Base-by-base conservation (phyloP, 2,888 invertebrate genomes). In the Laothoe populi region DNA sequence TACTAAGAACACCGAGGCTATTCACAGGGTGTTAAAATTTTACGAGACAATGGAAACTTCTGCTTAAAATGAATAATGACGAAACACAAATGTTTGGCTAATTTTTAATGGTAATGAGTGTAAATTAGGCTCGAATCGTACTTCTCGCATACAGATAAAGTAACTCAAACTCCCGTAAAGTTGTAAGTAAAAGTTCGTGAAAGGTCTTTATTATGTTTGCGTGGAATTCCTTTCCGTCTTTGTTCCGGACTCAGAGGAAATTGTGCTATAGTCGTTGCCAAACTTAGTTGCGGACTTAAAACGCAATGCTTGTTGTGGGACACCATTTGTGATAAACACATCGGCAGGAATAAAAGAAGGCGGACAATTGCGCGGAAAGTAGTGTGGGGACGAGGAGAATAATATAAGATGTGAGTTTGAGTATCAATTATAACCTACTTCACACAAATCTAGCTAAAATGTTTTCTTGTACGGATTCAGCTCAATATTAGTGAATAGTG, bases 171-270 rank as follows among this genome's bases (percentile, higher is more conserved):
- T 65, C 61, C 72, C 66, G 4, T 35, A 38, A 45, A 63, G 46
- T 78, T 76, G 71, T 72, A 65, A 78, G 77, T 72, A 75, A 80
- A 82, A 83, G 79, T 84, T 83, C 63, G 71, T 71, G 74, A 79
- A 79, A 79, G 73, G 78, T 79, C 77, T 83, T 82, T 81, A 84
- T 82, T 83, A 77, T 77, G 81, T 85, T 85, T 79, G 75, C 68
- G 67, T 57, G 68, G 73, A 80, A 83, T 83, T 84, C 77, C 74
- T 77, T 77, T 75, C 78, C 76, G 75, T 82, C 80, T 79, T 81
- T 79, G 77, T 83, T 84, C 71, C 69, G 70, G 74, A 73, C 26
- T 68, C 42, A 63, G 64, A 71, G 73, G 70, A 77, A 83, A 81
- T 78, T 78, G 75, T 75, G 67, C 73, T 69, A 68, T 74, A 76